These are phyloP conservation scores for Lepisosteus osseus DNA, from an alignment of 2,113 vertebrate genomes.

Conservation along the genomic window DNA sequence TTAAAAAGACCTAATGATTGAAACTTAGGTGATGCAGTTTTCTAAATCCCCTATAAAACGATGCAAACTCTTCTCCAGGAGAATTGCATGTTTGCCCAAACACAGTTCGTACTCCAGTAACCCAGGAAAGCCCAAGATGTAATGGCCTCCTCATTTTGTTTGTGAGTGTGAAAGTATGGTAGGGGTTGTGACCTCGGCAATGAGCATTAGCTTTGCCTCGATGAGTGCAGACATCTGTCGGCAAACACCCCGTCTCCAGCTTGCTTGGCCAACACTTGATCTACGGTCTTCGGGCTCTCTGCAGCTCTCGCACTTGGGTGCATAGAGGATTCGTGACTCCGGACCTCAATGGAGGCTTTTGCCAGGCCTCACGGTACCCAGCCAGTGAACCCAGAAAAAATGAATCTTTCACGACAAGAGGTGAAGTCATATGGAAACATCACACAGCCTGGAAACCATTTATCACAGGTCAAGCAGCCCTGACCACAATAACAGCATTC, in stretches of 20 bases:
- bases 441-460: too few relatives aligned
- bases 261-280: neutral
- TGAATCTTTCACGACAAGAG: too few relatives aligned
- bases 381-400: too few relatives aligned
- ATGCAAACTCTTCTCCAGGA: too few relatives aligned
- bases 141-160: too few relatives aligned
- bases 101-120: neutral
- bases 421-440: too few relatives aligned
- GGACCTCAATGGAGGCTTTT: neutral
- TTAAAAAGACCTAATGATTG: too few relatives aligned
- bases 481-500: too few relatives aligned
- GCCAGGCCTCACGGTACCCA: slow-evolving; percentile 21
- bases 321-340: slow-evolving; percentile 43
- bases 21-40: too few relatives aligned
- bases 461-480: too few relatives aligned
- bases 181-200: too few relatives aligned
- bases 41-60: too few relatives aligned
- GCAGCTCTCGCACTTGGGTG: slow-evolving; percentile 34
- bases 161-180: neutral
- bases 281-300: slow-evolving; percentile 8
- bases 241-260: slow-evolving; percentile 27
- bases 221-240: slow-evolving; percentile 19
- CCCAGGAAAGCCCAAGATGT: neutral
- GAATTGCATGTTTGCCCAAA: neutral
- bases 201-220: neutral